These are phyloP conservation scores for Apostichopus californicus DNA, from an alignment of 35 echinoderm and acorn worm species.

Conservation along the genomic window DNA sequence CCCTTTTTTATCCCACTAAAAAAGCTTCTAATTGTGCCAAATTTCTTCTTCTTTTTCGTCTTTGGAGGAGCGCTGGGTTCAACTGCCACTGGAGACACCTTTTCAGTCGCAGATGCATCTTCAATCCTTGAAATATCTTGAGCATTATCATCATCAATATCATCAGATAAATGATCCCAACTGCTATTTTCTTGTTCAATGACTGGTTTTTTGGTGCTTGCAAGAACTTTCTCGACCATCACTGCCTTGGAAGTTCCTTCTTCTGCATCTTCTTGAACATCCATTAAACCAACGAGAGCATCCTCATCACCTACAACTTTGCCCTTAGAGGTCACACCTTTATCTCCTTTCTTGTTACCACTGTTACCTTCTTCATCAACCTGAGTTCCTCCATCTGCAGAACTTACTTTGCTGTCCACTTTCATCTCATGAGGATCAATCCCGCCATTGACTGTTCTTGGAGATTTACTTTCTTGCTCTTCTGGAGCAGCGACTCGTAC, in stretches of 20 bases:
- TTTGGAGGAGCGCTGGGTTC: not conserved
- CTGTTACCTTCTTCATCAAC: not conserved
- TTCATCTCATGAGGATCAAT: not conserved
- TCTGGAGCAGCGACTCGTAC: not conserved
- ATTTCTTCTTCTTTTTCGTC: conserved; percentile 48
- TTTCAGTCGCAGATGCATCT: not conserved
- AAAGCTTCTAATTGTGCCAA: conserved; percentile 3
- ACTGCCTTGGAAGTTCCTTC: not conserved
- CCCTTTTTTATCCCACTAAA: conserved; percentile 24
- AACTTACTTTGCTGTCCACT: not conserved
- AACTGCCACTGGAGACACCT: not conserved
- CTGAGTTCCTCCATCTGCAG: not conserved
- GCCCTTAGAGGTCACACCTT: not conserved
- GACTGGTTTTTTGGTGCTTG: not conserved
- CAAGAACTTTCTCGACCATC: not conserved
- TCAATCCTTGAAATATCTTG: conserved; percentile 11
- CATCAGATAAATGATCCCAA: conserved; percentile 19
- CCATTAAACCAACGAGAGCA: conserved; percentile 5
- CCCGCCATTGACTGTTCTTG: not conserved
- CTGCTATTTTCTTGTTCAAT: conserved; percentile 14
- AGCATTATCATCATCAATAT: conserved; percentile 5
- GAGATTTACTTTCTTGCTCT: not conserved
- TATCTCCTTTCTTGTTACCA: not conserved
- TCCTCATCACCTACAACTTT: not conserved
- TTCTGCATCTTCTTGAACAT: not conserved